These are phyloP conservation scores for Panonychus citri DNA, from an alignment of 1,140 invertebrate species.

Conservation along the genomic window DNA sequence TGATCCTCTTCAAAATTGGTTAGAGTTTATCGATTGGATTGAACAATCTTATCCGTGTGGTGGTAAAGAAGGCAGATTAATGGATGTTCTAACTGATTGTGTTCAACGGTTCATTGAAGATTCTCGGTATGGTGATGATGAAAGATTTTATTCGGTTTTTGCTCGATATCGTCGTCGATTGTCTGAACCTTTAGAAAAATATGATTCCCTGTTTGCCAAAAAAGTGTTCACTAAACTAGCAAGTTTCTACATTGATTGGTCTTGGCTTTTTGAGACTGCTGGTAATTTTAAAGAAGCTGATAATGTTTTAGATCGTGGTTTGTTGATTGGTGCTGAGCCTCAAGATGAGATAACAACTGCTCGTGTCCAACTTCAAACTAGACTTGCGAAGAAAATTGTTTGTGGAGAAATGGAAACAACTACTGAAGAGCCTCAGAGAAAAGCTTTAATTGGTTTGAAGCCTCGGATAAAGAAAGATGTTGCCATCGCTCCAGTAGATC, in stretches of 20 bases:
- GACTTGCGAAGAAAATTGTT: neutral
- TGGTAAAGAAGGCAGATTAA: neutral
- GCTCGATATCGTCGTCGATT: neutral
- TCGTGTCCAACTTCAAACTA: neutral
- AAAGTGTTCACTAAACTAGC: neutral
- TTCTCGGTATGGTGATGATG: neutral
- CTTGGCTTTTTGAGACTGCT: neutral
- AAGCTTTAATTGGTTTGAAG: neutral
- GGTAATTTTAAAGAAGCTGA: neutral
- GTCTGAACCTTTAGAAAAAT: neutral
- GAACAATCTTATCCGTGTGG: neutral
- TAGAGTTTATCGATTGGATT: neutral
- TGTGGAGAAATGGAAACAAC: neutral
- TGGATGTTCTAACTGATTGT: neutral
- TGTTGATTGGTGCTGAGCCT: neutral
- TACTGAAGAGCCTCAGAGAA: conserved; percentile 7
- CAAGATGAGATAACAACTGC: neutral
- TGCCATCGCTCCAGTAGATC: too few species aligned
- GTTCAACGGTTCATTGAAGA: neutral
- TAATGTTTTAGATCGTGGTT: neutral
- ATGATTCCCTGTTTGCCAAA: neutral
- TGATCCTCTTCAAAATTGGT: neutral
- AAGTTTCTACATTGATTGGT: neutral
- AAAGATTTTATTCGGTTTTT: neutral
- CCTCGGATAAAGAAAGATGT: too few species aligned